Base-by-base conservation (phyloP, 2,888 invertebrate species). In the Athrips mouffetella region DNA sequence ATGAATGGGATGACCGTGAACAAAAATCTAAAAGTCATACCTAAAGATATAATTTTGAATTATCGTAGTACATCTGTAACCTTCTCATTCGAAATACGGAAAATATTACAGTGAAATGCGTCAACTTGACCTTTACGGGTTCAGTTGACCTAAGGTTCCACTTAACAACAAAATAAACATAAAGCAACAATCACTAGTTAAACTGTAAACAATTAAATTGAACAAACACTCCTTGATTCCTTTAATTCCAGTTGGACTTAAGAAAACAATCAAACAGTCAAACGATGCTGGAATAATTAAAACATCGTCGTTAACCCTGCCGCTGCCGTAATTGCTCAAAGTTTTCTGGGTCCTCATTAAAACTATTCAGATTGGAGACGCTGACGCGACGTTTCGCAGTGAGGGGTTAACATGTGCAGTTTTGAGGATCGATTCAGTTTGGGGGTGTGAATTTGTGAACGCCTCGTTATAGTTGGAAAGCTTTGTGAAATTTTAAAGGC, bases 291-390 rank as follows among this genome's bases (percentile, higher is more conserved):
- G 16, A 42, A 45, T 45, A 45, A 45, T 45, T 45, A 45, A 33
- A 45, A 31, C 45, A 45, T 45, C 45, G 42, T 29, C 11, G 27
- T 30, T 41, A 11, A 27, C 10, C 13, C 20, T 6, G 30, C 8
- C n/a, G 8, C 8, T 18, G 18, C 10, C 29, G 15, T 76, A 79
- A 79, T 77, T 77, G 75, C 68, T 60, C 61, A 67, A 76, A 77
- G 70, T 75, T 77, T 67, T 58, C 57, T 58, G 59, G 62, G 59
- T 58, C 73, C 75, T 79, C 76, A 70, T 79, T 79, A 76, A 73
- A 77, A 74, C 72, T 78, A 66, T 63, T 67, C 60, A 63, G 62
- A 64, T 68, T 67, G 49, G 58, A 57, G 60, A 59, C 60, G 55
- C 57, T 29, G 35, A 46, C 57, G 57, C 60, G 53, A 49, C 51